A percentile compares a stretch with the other conserved stretches of the same genome.
phyloP scores from a whole-genome alignment of 1,140 invertebrate species.

The Heliconius hewitsoni region DNA sequence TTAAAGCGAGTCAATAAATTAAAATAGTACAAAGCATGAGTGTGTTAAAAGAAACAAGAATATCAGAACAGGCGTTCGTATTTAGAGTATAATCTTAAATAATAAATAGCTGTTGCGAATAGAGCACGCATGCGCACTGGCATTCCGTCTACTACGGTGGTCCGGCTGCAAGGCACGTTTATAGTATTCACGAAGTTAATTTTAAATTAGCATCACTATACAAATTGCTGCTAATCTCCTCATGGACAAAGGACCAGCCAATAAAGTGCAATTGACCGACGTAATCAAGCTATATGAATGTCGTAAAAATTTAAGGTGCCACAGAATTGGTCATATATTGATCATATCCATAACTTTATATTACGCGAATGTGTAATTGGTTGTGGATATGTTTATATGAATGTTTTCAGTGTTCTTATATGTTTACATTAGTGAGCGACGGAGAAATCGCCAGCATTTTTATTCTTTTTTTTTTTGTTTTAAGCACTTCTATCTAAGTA shows the following conservation, averaged over 20 bases:
- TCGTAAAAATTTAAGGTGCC: slow-evolving; percentile 16
- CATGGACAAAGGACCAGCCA: slow-evolving; percentile 50
- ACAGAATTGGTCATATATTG: slow-evolving; percentile 1
- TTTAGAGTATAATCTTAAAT: slow-evolving; percentile 55
- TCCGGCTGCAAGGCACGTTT: slow-evolving; percentile 66
- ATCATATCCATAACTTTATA: slow-evolving; percentile 21
- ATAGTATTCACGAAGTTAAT: slow-evolving; percentile 72
- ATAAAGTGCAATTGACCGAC: slow-evolving; percentile 34
- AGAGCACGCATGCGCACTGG: slow-evolving; percentile 52
- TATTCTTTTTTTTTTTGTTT: too few relatives aligned
- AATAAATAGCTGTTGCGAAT: slow-evolving; percentile 55
- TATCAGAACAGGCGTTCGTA: slow-evolving; percentile 34
- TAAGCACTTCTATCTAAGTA: too few relatives aligned
- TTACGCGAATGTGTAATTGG: not conserved
- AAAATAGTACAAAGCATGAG: slow-evolving; percentile 19
- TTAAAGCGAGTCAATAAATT: slow-evolving; percentile 10
- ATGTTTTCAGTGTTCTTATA: not conserved
- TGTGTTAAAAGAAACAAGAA: slow-evolving; percentile 27
- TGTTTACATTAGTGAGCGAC: not conserved
- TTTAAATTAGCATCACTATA: slow-evolving; percentile 75
- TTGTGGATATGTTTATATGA: not conserved
- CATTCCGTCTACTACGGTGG: slow-evolving; percentile 65
- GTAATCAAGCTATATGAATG: slow-evolving; percentile 10
- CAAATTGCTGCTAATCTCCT: slow-evolving; percentile 63
- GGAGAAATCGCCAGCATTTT: not conserved